Conservation (phyloP, 2,113 vertebrate species). For the Sinocyclocheilus rhinocerous region DNA sequence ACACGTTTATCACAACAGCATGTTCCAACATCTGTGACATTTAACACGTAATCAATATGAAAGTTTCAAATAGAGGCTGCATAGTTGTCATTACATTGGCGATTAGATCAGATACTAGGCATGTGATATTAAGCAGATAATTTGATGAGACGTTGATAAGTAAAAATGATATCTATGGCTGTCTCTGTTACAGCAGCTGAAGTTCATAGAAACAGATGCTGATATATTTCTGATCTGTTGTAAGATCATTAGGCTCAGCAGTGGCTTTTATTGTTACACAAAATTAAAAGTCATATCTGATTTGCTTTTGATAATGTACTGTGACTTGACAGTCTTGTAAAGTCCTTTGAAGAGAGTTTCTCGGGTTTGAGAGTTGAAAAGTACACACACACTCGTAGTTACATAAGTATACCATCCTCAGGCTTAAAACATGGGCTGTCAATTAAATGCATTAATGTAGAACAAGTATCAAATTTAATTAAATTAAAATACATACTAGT, state of each 20-base stretch:
- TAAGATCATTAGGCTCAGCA: not conserved
- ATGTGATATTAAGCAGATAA: not conserved
- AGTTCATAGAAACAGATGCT: slow-evolving; percentile 9
- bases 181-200: not conserved
- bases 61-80: not conserved
- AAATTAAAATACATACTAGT: not conserved
- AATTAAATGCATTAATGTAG: not conserved
- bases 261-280: not conserved
- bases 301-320: not conserved
- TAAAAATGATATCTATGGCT: not conserved
- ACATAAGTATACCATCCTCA: not conserved
- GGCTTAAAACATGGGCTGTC: not conserved
- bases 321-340: not conserved
- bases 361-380: not conserved
- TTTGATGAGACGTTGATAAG: not conserved
- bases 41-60: not conserved
- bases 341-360: slow-evolving; percentile 12
- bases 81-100: not conserved
- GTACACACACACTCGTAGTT: not conserved
- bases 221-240: not conserved
- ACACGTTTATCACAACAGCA: not conserved
- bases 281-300: slow-evolving; percentile 1
- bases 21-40: not conserved
- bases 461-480: not conserved
- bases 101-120: not conserved